A percentile compares a stretch with the other conserved stretches of the same genome.
These are phyloP conservation scores for Desoria tigrina DNA, from an alignment of 2,888 invertebrate genomes.

Conservation along the genomic window DNA sequence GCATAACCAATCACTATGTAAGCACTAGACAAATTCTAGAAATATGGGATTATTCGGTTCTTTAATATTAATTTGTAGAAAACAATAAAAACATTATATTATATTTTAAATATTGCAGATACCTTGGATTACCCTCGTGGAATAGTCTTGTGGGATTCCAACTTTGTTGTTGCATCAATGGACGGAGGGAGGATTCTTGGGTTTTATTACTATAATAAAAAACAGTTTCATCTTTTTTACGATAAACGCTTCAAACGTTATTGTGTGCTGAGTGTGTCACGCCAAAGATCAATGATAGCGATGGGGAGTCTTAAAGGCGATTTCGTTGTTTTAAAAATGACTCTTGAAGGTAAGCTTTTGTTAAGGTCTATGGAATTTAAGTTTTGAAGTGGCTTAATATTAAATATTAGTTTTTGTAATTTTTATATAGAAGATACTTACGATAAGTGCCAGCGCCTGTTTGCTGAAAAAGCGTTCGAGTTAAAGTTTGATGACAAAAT, in stretches of 20 bases:
- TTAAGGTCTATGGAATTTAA: neutral
- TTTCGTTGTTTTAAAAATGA: neutral
- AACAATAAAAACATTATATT: neutral
- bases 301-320: slow-evolving; percentile 11
- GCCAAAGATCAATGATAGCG: neutral
- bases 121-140: slow-evolving; percentile 35
- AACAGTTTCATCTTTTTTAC: slow-evolving; percentile 30
- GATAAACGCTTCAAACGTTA: slow-evolving; percentile 25
- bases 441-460: neutral
- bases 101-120: slow-evolving; percentile 20
- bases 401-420: neutral
- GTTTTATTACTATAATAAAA: slow-evolving; percentile 15
- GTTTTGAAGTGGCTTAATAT: no score
- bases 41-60: neutral
- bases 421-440: neutral
- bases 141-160: slow-evolving; percentile 20
- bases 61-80: neutral
- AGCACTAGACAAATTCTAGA: neutral
- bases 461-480: slow-evolving; percentile 1
- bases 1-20: slow-evolving; percentile 6
- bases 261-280: neutral
- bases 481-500: neutral
- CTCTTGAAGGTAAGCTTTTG: neutral
- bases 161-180: slow-evolving; percentile 33
- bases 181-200: slow-evolving; percentile 30